Evolutionary conservation across 2,113 vertebrate species (phyloP).

Genomic region (Ctenodactylus gundi): DNA sequence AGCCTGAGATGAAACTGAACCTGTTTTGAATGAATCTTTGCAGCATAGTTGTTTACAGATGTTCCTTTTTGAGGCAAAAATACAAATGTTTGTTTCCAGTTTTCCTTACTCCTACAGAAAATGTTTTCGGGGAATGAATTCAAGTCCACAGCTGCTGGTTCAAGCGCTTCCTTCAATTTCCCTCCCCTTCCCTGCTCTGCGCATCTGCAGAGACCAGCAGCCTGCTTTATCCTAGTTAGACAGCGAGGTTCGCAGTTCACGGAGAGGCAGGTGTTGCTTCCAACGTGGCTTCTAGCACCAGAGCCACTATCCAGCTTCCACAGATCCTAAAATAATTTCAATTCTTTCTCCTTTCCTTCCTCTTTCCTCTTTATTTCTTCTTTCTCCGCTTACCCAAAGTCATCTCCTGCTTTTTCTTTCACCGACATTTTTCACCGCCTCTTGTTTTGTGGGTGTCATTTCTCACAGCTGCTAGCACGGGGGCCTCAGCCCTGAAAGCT

Average conservation of each 20-base stretch:
- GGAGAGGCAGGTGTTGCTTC: too few species aligned
- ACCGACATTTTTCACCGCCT: background rate
- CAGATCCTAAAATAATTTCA: background rate
- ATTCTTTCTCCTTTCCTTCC: background rate
- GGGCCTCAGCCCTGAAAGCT: background rate
- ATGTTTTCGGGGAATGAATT: background rate
- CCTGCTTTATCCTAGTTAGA: background rate
- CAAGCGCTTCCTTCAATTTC: background rate
- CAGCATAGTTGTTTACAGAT: background rate
- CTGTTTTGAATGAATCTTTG: background rate
- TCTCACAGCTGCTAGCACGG: background rate
- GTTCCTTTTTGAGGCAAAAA: background rate
- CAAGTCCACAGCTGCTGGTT: background rate
- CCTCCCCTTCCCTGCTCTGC: background rate
- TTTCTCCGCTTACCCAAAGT: background rate
- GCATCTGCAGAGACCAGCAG: background rate
- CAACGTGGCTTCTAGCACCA: background rate
- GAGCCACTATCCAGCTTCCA: background rate
- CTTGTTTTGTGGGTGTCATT: background rate
- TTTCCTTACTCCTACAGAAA: background rate
- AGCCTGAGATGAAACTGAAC: background rate
- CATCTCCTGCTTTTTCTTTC: background rate
- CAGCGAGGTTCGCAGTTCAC: background rate
- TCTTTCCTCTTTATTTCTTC: background rate
- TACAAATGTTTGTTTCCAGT: background rate